Base-by-base conservation (phyloP, 2,888 invertebrate species). In the Habroteleia sp. region DNA sequence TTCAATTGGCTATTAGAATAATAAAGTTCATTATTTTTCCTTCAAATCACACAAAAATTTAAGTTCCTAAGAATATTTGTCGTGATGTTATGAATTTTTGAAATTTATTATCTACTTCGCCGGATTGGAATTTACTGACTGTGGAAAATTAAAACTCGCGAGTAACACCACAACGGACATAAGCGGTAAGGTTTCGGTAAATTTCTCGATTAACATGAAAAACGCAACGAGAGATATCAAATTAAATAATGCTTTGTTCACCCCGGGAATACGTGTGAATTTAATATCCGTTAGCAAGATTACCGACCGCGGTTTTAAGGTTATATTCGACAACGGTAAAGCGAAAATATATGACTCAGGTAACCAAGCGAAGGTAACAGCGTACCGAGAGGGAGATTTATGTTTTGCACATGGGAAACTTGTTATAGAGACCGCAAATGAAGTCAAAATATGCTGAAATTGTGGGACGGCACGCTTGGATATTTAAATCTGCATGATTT, bases 271-370 rank as follows among this genome's bases (percentile, higher is more conserved):
- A 25, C 25, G 25, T 7, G 25, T 25, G 7, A 25, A 25, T 25
- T 25, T 25, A 25, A 25, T 25, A 7, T 25, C 25, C 25, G 25
- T 25, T 3, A 25, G 25, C 25, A 25, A 25, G 25, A 25, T 25
- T 6, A 25, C 25, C 7, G 7, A 25, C 7, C 25, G 25, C 7
- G 25, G 25, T 5, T 25, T 5, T 25, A 25, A 25, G 25, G 25
- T 10, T 0, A 48, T 48, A 39, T 41, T 20, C 1, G 20, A n/a
- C 48, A 33, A 14, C 2, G 3, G 8, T 4, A 29, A 17, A 17
- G 54, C 39, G 0, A 4, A 27, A 13, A 54, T 39, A 1, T 8
- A 17, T 8, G 39, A 54, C 5, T n/a, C 29, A 7, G 4, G 31
- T 8, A 16, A 27, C 16, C 1, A 13, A 16, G 14, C 11, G 6